phyloP scores from a whole-genome alignment of 2,113 vertebrate species.

The Hypanus sabinus region DNA sequence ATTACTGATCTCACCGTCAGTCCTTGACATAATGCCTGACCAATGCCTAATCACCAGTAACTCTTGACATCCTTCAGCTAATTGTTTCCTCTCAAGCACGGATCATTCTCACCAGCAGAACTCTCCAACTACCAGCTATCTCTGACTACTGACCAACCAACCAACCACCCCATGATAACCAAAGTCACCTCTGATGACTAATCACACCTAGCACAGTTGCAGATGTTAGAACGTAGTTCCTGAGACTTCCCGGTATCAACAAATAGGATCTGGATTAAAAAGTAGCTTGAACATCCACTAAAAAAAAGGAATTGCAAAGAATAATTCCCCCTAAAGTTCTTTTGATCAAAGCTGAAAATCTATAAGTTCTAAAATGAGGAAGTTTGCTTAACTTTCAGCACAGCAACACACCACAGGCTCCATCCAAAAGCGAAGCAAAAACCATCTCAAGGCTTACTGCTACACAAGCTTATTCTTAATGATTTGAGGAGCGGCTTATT shows the following conservation, averaged over 20 bases:
- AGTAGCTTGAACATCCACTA: not conserved
- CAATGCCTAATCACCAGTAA: no score
- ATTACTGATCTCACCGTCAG: no score
- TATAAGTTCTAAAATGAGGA: not conserved
- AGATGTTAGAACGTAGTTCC: not conserved
- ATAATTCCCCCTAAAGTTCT: not conserved
- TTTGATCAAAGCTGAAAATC: not conserved
- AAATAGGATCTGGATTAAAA: not conserved
- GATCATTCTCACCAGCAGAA: no score
- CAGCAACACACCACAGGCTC: no score
- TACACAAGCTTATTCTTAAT: not conserved
- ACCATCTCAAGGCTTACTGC: not conserved
- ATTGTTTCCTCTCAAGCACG: no score
- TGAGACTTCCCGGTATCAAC: not conserved
- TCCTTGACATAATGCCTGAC: no score
- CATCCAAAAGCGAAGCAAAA: not conserved
- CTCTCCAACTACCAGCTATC: no score
- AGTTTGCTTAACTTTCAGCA: not conserved
- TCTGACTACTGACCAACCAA: no score
- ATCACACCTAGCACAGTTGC: not conserved
- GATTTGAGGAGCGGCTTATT: not conserved
- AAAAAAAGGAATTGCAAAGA: not conserved
- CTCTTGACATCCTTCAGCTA: no score
- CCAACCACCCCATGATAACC: no score
- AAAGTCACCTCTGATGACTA: no score